Conservation (phyloP, 2,797 vertebrate genomes). For the Cirrhinus molitorella region DNA sequence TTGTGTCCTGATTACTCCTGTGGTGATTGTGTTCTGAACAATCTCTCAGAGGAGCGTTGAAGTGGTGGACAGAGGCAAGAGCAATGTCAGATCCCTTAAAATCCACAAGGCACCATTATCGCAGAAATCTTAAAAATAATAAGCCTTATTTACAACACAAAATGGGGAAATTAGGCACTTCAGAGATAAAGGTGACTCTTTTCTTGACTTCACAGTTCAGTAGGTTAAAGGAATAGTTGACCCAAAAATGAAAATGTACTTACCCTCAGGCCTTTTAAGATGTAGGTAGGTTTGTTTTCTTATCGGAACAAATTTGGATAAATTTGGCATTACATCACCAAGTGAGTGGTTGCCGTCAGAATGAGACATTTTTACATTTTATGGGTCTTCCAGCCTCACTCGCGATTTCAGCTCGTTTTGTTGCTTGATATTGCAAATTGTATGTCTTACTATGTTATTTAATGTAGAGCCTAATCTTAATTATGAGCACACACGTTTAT, state of each 20-base stretch:
- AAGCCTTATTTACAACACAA: background rate
- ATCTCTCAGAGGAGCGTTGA: conserved; percentile 22
- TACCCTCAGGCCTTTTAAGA: background rate
- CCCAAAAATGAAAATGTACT: background rate
- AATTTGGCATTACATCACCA: background rate
- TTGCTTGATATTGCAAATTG: too few species aligned
- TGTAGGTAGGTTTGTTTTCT: background rate
- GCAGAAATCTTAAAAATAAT: conserved; percentile 5
- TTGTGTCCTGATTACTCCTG: conserved; percentile 45
- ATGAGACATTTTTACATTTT: background rate
- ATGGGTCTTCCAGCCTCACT: background rate
- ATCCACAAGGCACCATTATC: background rate
- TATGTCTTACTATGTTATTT: too few species aligned
- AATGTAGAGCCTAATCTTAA: too few species aligned
- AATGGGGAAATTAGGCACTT: background rate
- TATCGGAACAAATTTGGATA: too few species aligned
- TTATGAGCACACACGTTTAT: too few species aligned
- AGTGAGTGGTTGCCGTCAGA: background rate
- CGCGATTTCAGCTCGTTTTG: too few species aligned
- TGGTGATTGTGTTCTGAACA: conserved; percentile 43
- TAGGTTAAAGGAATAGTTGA: background rate
- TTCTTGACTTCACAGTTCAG: background rate
- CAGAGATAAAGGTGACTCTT: background rate
- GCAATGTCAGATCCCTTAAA: conserved; percentile 15
- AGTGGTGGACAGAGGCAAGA: conserved; percentile 32